phyloP scores from a whole-genome alignment of 2,113 vertebrate species.

The Ovis canadensis region DNA sequence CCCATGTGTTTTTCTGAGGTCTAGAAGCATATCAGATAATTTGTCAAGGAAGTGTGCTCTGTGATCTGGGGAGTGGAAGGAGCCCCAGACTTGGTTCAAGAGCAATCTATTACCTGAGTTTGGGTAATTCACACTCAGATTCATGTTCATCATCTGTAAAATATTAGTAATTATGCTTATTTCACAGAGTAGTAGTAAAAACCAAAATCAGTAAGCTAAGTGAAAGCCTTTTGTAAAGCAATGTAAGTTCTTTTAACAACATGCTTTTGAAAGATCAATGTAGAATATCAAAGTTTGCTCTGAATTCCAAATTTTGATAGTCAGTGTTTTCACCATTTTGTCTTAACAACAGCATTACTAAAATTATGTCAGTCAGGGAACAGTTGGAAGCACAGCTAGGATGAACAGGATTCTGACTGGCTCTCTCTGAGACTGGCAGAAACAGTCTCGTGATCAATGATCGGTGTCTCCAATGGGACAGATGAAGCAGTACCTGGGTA shows the following conservation, averaged over 20 bases:
- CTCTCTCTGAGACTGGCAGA: not conserved
- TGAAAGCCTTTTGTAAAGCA: not conserved
- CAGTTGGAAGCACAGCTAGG: accelerated
- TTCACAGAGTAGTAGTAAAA: not conserved
- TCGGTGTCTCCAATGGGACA: not conserved
- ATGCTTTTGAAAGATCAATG: not conserved
- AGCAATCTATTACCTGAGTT: not conserved
- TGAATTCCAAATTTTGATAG: not conserved
- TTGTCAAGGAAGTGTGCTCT: not conserved
- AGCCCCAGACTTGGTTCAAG: not conserved
- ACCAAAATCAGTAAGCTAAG: not conserved
- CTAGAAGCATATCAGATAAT: not conserved
- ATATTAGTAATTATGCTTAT: not conserved
- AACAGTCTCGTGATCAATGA: no score
- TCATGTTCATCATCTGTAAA: not conserved
- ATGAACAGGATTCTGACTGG: not conserved
- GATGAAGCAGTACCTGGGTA: not conserved
- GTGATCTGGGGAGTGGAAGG: not conserved
- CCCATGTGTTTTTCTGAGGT: not conserved
- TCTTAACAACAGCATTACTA: not conserved
- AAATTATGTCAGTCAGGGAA: not conserved
- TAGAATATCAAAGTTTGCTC: not conserved
- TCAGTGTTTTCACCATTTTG: not conserved
- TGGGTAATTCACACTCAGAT: not conserved
- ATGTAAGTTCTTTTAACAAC: not conserved